Base-by-base conservation (phyloP, 2,888 invertebrate species). In the Agriopis leucophaearia region DNA sequence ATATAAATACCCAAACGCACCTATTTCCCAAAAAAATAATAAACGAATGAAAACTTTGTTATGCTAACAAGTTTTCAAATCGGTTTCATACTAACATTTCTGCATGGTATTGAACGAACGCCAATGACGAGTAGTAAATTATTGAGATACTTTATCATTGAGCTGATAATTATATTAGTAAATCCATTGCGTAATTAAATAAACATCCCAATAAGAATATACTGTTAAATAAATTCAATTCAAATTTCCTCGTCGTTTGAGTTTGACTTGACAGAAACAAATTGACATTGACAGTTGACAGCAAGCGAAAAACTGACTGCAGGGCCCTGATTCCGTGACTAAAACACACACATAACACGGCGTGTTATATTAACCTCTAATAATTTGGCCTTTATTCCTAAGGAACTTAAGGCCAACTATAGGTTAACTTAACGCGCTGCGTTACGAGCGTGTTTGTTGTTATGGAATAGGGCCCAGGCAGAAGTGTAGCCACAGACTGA, bases 121-220 rank as follows among this genome's bases (percentile, higher is more conserved):
- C 38, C 38, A 38, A 15, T 10, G 12, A 38, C 27, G 2, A 18
- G 12, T 44, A 57, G 51, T 45, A 57, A n/a, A 12, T 57, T 57
- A 38, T 58, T 58, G 38, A 51, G 12, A 27, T n/a, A 38, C 45
- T 52, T 64, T 45, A 52, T 36, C 64, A 64, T 58, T 16, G 51
- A 38, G 16, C 8, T 35, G 8, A 40, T 63, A 52, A 15, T 18
- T 35, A 51, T 40, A n/a, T n/a, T n/a, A 38, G 27, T 51, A 42
- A 5, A 27, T 42, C 8, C 50, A 51, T 60, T 42, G 9, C 50
- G 27, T 9, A 51, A 35, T 18, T 12, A 36, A 13, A 13, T 18
- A 27, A 45, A 45, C 7, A 15, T 45, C 8, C 3, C 12, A 42
- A 42, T 12, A 42, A 42, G 12, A n/a, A 38, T 38, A 16, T 15